Evolutionary conservation across 2,113 vertebrate genomes (phyloP), one percentile per base, ranked within the genome.

Genomic region (Apteryx owenii): DNA sequence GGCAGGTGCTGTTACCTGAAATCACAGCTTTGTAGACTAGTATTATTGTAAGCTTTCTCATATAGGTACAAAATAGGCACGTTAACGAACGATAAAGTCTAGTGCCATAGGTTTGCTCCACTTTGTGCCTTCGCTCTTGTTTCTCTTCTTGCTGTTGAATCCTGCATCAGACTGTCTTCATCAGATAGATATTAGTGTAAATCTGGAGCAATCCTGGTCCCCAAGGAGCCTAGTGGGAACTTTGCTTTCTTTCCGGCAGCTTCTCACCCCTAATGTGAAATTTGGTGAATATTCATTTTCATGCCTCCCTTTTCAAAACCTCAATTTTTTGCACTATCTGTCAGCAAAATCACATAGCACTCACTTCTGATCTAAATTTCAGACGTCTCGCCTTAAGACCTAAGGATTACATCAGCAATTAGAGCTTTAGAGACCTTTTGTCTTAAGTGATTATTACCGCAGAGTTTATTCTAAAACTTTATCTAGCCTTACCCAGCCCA

Each of bases 391-490:
- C 65, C 85, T 83, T 81, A 95, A 95, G 51, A 91, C 77, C 53
- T 5, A 0, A 51, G 91, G 94, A 97, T 95, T 97, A 95, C 93
- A 88, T 96, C 94, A 94, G 85, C 94, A 95, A 90, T 97, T 93
- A 97, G 82, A 97, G 96, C 88, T 93, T 96, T 93, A 76, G 93
- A 95, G 88, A 83, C 80, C 77, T 91, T 97, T 94, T 96, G 94
- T 97, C 93, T 97, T 96, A 94, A 97, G 89, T 94, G 95, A 97
- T 94, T 96, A 96, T 97, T 95, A 77, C 91, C 94, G 82, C 85
- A 92, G 89, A 95, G 76, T 94, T 97, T 95, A 90, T 97, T 97
- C 91, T 94, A 95, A 95, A 96, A 95, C 94, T 97, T 95, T 95
- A 97, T 97, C 96, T 97, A 60, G 62, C 73, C 83, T 93, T 95